phyloP scores from a whole-genome alignment of 2,888 invertebrate genomes.

The Andricus curvator region DNA sequence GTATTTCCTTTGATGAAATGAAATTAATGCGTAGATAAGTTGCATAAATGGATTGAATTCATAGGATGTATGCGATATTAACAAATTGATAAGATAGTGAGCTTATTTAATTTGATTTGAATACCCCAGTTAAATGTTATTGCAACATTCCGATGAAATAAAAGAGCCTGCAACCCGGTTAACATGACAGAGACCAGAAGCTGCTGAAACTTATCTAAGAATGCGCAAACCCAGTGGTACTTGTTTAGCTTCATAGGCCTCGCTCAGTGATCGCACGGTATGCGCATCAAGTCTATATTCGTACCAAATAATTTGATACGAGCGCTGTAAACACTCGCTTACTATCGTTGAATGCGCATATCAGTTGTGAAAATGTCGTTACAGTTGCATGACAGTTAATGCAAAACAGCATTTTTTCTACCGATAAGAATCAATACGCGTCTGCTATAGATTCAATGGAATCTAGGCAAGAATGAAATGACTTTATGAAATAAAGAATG shows the following conservation, averaged over 20 bases:
- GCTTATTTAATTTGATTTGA: slow-evolving; percentile 1
- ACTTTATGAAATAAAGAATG: neutral
- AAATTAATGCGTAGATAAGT: neutral
- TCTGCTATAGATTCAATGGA: neutral
- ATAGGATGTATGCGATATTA: neutral
- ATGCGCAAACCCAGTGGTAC: slow-evolving; percentile 24
- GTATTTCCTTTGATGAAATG: neutral
- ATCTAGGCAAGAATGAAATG: neutral
- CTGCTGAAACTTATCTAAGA: slow-evolving; percentile 32
- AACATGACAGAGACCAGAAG: slow-evolving; percentile 18
- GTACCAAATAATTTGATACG: slow-evolving; percentile 30
- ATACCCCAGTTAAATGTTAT: slow-evolving; percentile 1
- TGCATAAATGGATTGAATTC: slow-evolving; percentile 1
- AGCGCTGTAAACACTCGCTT: slow-evolving; percentile 9
- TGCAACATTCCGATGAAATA: slow-evolving; percentile 29
- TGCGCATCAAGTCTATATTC: slow-evolving; percentile 25
- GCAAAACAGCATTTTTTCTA: slow-evolving; percentile 11
- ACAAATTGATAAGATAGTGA: slow-evolving; percentile 2
- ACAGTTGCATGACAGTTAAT: slow-evolving; percentile 19
- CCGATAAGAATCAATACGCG: neutral
- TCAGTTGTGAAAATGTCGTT: slow-evolving; percentile 20
- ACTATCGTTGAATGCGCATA: slow-evolving; percentile 1
- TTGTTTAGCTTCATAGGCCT: slow-evolving; percentile 26
- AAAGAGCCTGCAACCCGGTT: slow-evolving; percentile 11
- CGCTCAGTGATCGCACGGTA: slow-evolving; percentile 26